Evolutionary conservation across 2,797 vertebrate species (phyloP).

Genomic region (Halcyon chelicuti): DNA sequence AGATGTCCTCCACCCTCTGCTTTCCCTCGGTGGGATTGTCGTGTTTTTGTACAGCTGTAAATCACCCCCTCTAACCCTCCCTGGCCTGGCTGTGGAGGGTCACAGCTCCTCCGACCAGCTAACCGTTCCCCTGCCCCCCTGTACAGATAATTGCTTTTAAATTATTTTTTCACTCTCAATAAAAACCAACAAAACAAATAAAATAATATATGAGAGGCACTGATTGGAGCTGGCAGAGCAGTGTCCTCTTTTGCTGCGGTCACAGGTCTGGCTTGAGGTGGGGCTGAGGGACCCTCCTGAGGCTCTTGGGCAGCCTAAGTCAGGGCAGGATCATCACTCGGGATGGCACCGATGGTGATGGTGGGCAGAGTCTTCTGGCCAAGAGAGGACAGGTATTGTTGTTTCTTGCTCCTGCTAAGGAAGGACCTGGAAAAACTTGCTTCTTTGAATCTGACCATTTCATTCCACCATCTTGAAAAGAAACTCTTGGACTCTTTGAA

Average conservation of each 20-base stretch:
- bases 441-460: not conserved
- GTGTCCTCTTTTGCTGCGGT: not conserved
- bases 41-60: constrained; percentile 58
- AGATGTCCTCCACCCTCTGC: not conserved
- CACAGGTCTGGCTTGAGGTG: not conserved
- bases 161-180: constrained; percentile 81
- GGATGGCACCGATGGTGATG: not conserved
- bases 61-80: constrained; percentile 1
- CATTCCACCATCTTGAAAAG: not conserved
- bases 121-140: constrained; percentile 8
- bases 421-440: not conserved
- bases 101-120: constrained; percentile 4
- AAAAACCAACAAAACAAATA: constrained; percentile 67
- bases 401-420: not conserved
- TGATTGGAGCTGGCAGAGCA: not conserved
- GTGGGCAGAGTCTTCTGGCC: not conserved
- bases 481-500: not conserved
- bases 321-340: not conserved
- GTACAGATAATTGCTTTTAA: constrained; percentile 76
- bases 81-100: not conserved
- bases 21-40: constrained; percentile 41
- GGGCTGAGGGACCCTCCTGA: not conserved
- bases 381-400: not conserved
- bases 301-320: not conserved
- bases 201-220: constrained; percentile 16